Evolutionary conservation across 1,140 invertebrate species (phyloP).

Genomic region (Drosophila novamexicana): DNA sequence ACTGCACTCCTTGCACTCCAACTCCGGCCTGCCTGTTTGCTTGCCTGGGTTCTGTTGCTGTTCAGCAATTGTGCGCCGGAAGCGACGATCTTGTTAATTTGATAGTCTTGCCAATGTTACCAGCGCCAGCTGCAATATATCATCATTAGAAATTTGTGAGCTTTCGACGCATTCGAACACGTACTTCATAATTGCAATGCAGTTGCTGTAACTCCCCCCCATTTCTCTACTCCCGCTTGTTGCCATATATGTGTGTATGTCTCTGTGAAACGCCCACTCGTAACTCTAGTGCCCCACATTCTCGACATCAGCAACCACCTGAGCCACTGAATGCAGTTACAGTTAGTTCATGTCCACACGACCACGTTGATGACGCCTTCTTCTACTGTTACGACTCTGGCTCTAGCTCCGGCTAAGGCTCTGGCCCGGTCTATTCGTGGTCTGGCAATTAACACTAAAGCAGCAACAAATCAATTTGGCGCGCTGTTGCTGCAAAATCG

Average conservation of each 20-base stretch:
- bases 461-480: conserved; percentile 81
- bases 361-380: conserved; percentile 35
- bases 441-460: conserved; percentile 79
- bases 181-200: conserved; percentile 62
- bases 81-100: conserved; percentile 82
- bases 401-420: conserved; percentile 12
- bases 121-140: conserved; percentile 58
- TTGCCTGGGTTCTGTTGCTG: conserved; percentile 8
- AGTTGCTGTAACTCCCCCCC: conserved; percentile 12
- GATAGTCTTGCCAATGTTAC: conserved; percentile 62
- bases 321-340: conserved; percentile 44
- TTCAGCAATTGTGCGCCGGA: conserved; percentile 64
- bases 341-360: conserved; percentile 52
- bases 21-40: not conserved
- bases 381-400: conserved; percentile 5
- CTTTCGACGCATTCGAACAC: conserved; percentile 76
- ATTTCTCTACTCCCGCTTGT: conserved; percentile 5
- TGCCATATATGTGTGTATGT: conserved; percentile 12
- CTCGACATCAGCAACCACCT: conserved; percentile 15
- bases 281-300: conserved; percentile 39
- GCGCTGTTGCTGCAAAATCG: conserved; percentile 48
- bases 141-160: conserved; percentile 81
- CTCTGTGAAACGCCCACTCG: conserved; percentile 25
- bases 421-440: conserved; percentile 49
- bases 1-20: conserved; percentile 11